Percentiles rank a stretch among this genome's conserved stretches.
Conservation (phyloP, 2,113 vertebrate genomes). For the Pelecanus crispus region DNA sequence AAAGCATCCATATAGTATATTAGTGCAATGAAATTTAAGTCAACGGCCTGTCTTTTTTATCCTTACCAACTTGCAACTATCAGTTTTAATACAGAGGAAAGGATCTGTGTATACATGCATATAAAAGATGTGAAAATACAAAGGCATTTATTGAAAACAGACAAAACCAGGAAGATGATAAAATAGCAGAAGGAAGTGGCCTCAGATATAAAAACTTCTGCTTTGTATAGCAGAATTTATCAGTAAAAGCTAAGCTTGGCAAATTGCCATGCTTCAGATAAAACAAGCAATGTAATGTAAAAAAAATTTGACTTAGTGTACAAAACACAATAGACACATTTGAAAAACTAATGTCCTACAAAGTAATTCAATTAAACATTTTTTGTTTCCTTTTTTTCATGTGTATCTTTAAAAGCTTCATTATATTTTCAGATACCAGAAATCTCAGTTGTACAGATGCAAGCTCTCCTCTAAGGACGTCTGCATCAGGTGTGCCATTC, state of each 20-base stretch:
- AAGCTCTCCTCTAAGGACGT: background rate
- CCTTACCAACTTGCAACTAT: background rate
- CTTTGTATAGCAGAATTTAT: conserved; percentile 40
- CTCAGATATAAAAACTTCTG: conserved; percentile 60
- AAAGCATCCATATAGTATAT: background rate
- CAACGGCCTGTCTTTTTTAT: background rate
- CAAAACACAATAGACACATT: background rate
- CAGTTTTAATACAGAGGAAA: conserved; percentile 28
- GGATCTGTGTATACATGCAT: conserved; percentile 11
- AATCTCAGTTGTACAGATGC: background rate
- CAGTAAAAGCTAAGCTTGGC: background rate
- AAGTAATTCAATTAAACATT: background rate
- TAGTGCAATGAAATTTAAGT: conserved; percentile 3
- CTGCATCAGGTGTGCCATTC: background rate
- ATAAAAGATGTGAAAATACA: conserved; percentile 66
- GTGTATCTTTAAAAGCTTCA: background rate
- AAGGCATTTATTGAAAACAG: conserved; percentile 63
- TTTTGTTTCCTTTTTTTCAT: conserved; percentile 3
- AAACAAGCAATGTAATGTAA: background rate
- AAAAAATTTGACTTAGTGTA: background rate
- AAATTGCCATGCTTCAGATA: background rate
- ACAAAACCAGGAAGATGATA: conserved; percentile 73
- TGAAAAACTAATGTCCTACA: background rate
- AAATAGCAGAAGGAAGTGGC: conserved; percentile 68
- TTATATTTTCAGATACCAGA: background rate